phyloP scores from a whole-genome alignment of 2,888 invertebrate species.

The Cephus runcator region DNA sequence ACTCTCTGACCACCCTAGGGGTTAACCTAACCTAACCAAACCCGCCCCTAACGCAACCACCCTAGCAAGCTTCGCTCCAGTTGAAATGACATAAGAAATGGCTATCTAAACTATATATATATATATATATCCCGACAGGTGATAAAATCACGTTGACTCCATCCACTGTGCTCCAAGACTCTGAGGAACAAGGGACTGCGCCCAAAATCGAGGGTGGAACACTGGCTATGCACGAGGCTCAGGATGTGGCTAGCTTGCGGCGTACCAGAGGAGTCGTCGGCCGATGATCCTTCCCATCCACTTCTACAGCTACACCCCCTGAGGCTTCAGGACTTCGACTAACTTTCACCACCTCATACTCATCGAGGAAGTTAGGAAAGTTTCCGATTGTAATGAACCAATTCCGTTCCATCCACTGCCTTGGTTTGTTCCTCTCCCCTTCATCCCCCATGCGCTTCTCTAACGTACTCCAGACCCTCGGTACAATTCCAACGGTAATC shows the following conservation, averaged over 20 bases:
- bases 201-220: background rate
- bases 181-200: background rate
- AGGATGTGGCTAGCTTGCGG: conserved; percentile 7
- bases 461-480: background rate
- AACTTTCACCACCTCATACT: conserved; percentile 4
- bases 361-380: conserved; percentile 11
- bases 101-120: background rate
- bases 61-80: background rate
- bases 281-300: background rate
- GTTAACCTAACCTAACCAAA: background rate
- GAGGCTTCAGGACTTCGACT: conserved; percentile 1
- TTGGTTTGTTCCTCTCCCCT: background rate
- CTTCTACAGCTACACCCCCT: background rate
- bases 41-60: background rate
- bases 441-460: background rate
- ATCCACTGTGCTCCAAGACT: too few relatives aligned
- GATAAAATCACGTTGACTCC: too few relatives aligned
- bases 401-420: background rate
- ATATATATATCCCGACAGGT: too few relatives aligned
- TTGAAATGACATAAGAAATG: background rate
- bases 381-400: conserved; percentile 18
- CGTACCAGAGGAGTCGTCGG: background rate
- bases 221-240: background rate
- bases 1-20: background rate
- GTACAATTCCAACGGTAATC: background rate